Evolutionary conservation across 2,113 vertebrate genomes (phyloP), one percentile per base, ranked within the genome.

Genomic region (Eupsittula cactorum): DNA sequence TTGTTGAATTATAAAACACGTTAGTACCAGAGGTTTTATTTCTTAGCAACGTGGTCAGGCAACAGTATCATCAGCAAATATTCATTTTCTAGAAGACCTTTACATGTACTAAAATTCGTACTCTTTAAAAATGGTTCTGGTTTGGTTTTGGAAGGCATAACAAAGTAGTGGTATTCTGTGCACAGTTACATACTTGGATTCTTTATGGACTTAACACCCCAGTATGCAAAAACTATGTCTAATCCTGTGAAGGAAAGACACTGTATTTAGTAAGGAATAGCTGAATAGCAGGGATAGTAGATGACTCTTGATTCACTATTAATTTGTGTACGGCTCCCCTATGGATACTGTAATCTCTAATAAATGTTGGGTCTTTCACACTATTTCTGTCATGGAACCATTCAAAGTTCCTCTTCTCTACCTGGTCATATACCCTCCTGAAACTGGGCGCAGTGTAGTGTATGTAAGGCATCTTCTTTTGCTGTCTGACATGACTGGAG

Each of bases 1-100:
- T 97, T 86, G 91, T 88, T 87, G 85, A 96, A 97, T 90, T 97
- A 93, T 97, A 96, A 95, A 97, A 94, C 95, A 87, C 75, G 46
- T 96, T 97, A 82, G 84, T 86, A 70, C 57, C 64, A 62, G 93
- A 82, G 94, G 55, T 94, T 97, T 97, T 96, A 96, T 97, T 96
- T 96, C 97, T 88, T 97, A 95, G 96, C 96, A 97, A 97, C 96
- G 0, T 78, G 80, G 35, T 90, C 90, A 88, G 91, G 87, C 46
- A 81, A 76, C 24, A 76, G 95, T 91, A 44, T 77, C 82, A 96
- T 96, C 93, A 91, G 93, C 91, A 97, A 95, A 97, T 88, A 91
- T 47, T 82, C 6, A 28, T 94, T 95, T 97, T 92, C 82, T 60
- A 33, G 82, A 88, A 91, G 88, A 93, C 62, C 62, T 92, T 62